phyloP scores from a whole-genome alignment of 1,140 invertebrate species.

The Streblospio benedicti region DNA sequence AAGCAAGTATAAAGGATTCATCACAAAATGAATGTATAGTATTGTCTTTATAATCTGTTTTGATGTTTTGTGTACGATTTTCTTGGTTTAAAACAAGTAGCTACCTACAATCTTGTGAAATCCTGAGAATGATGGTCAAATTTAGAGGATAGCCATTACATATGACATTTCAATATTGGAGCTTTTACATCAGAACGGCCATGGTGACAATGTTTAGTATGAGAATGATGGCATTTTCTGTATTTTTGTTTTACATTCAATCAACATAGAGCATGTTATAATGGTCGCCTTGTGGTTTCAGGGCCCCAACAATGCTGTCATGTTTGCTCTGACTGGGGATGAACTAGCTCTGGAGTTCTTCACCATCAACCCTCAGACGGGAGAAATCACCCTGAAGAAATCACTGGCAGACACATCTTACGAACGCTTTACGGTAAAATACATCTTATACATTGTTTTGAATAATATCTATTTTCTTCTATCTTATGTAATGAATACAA shows the following conservation, averaged over 20 bases:
- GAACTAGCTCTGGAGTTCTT: conserved; percentile 26
- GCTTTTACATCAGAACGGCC: no score
- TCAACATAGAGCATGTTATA: background rate
- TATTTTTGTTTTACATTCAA: background rate
- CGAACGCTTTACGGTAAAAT: background rate
- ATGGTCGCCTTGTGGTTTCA: conserved; percentile 11
- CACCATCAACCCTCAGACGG: conserved; percentile 23
- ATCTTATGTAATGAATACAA: no score
- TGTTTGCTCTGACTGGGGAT: conserved; percentile 16
- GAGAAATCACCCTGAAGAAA: conserved; percentile 22
- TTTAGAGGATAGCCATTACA: no score
- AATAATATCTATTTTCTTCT: no score
- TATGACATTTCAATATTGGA: no score
- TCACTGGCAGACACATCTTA: conserved; percentile 22
- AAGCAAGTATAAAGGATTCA: no score
- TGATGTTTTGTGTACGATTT: no score
- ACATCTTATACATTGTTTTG: background rate
- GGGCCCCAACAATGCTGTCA: conserved; percentile 22
- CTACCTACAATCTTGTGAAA: no score
- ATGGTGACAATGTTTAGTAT: background rate
- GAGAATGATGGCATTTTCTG: background rate
- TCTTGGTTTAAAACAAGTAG: no score
- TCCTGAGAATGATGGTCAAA: no score
- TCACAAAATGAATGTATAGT: no score
- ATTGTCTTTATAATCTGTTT: no score